A percentile compares a stretch with the other conserved stretches of the same genome.
Evolutionary conservation across 1,140 invertebrate genomes (phyloP).

Genomic region (Calliphora vicina): DNA sequence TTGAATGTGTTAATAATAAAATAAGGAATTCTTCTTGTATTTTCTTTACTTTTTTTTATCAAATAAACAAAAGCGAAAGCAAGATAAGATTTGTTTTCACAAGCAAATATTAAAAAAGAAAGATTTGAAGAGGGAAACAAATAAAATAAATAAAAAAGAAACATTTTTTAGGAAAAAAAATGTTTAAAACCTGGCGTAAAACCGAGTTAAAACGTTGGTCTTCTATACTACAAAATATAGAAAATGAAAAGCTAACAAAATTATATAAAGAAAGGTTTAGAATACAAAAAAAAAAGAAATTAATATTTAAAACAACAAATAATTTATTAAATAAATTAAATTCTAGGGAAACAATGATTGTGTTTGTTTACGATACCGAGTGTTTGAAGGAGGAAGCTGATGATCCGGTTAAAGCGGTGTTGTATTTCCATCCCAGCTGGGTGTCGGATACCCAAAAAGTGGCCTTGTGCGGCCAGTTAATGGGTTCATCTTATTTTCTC

Average conservation of each 20-base stretch:
- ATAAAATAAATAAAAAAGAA: no score
- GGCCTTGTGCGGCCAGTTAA: conserved; percentile 81
- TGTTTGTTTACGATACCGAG: conserved; percentile 86
- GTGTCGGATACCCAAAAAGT: conserved; percentile 82
- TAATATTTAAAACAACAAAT: neutral
- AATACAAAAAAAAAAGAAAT: neutral
- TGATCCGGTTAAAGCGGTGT: conserved; percentile 83
- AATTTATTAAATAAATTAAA: neutral
- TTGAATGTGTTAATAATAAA: conserved; percentile 1
- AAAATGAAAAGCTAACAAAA: neutral
- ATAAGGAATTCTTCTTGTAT: neutral
- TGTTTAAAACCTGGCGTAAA: conserved; percentile 10
- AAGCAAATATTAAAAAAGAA: neutral
- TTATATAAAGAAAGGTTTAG: neutral
- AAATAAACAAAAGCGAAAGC: neutral
- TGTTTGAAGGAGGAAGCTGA: conserved; percentile 79
- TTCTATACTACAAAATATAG: neutral
- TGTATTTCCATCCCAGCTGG: conserved; percentile 90
- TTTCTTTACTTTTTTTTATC: neutral
- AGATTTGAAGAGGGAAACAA: no score
- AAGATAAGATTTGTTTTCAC: neutral
- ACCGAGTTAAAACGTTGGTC: neutral
- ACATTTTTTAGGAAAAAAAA: neutral
- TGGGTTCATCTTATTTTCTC: conserved; percentile 82
- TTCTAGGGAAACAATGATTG: conserved; percentile 84